These are phyloP conservation scores for Coreius guichenoti DNA, from an alignment of 2,797 vertebrate species.

Conservation along the genomic window DNA sequence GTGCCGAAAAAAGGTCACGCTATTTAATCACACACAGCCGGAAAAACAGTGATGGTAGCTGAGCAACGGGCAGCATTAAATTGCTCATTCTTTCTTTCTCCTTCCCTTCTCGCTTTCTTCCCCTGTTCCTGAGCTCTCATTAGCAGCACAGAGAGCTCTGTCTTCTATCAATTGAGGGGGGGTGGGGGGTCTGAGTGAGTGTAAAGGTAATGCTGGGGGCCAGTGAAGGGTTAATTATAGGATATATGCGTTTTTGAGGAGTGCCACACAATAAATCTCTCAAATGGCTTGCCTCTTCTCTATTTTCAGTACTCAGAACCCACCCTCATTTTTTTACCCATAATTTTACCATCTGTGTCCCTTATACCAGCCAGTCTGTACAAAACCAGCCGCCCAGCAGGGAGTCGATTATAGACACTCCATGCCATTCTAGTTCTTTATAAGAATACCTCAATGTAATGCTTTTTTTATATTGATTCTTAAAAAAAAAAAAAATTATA, in stretches of 20 bases:
- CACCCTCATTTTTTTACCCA: conserved; percentile 17
- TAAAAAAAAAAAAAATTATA: neutral
- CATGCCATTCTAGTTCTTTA: neutral
- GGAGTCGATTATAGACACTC: neutral
- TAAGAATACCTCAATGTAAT: neutral
- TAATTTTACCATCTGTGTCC: neutral
- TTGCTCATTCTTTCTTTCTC: conserved; percentile 8
- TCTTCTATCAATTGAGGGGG: conserved; percentile 6
- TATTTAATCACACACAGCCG: neutral
- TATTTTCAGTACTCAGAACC: conserved; percentile 23
- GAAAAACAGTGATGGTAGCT: conserved; percentile 17
- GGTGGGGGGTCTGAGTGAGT: conserved; percentile 59
- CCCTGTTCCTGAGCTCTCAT: conserved; percentile 19
- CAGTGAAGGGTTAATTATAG: conserved; percentile 82
- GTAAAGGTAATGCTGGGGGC: conserved; percentile 72
- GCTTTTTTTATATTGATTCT: neutral
- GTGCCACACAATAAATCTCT: conserved; percentile 79
- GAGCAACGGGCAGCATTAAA: conserved; percentile 15
- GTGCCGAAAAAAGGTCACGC: neutral
- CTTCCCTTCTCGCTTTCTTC: neutral
- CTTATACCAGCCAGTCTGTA: neutral
- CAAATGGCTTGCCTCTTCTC: conserved; percentile 69
- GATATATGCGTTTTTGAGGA: conserved; percentile 80
- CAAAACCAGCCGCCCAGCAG: conserved; percentile 10
- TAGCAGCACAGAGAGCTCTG: conserved; percentile 22